phyloP scores from a whole-genome alignment of 2,888 invertebrate genomes.

The Cyclophora punctaria region DNA sequence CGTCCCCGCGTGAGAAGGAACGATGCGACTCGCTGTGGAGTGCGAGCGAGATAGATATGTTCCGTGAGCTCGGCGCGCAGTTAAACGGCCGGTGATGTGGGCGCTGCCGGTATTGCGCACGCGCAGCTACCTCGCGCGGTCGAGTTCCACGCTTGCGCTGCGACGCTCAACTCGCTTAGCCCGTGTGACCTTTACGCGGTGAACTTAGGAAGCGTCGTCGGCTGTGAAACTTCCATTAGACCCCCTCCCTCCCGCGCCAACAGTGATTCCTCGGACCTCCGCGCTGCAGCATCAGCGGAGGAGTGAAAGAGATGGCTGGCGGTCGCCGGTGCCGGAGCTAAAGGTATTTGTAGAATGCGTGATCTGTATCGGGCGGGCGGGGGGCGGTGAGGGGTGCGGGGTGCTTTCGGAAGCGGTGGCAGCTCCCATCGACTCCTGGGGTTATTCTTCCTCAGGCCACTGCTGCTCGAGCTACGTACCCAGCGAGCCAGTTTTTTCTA shows the following conservation, averaged over 20 bases:
- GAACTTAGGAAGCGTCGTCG: conserved; percentile 73
- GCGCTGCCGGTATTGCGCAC: conserved; percentile 75
- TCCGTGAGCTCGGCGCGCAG: conserved; percentile 44
- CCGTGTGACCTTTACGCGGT: conserved; percentile 72
- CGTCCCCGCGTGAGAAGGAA: conserved; percentile 54
- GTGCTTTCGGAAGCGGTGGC: conserved; percentile 72
- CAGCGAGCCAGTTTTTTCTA: conserved; percentile 78
- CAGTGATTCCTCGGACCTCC: conserved; percentile 44
- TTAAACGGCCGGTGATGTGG: conserved; percentile 69
- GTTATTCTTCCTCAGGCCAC: conserved; percentile 77
- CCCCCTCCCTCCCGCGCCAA: conserved; percentile 60
- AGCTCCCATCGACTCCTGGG: conserved; percentile 76
- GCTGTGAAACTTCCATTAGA: conserved; percentile 69
- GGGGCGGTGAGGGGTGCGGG: conserved; percentile 62
- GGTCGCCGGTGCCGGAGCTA: conserved; percentile 60
- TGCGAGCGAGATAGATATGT: conserved; percentile 41
- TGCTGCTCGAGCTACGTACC: conserved; percentile 73
- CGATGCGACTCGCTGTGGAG: conserved; percentile 18
- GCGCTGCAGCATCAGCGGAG: conserved; percentile 48
- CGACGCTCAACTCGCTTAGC: conserved; percentile 67
- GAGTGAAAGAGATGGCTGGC: conserved; percentile 65
- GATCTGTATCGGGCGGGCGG: conserved; percentile 72
- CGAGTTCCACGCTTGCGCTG: conserved; percentile 67
- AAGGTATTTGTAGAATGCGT: conserved; percentile 75
- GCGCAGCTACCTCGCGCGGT: conserved; percentile 67